These are phyloP conservation scores for Thera obeliscata DNA, from an alignment of 2,888 invertebrate genomes.

Conservation along the genomic window DNA sequence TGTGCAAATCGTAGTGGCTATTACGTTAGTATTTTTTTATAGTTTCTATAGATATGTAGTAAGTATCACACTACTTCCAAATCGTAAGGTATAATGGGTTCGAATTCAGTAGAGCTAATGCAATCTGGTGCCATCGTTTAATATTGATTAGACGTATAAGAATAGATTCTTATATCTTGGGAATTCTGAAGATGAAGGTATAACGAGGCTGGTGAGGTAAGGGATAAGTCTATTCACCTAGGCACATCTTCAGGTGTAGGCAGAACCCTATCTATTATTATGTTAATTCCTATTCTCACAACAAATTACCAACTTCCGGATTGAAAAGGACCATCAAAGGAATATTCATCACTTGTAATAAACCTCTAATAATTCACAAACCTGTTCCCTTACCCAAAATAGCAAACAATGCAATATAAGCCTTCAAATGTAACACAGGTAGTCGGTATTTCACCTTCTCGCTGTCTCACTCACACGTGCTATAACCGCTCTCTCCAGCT, in stretches of 20 bases:
- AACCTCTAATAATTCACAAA: conserved; percentile 23
- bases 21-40: neutral
- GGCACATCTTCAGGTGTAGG: no score
- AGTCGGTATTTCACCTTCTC: conserved; percentile 28
- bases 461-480: conserved; percentile 17
- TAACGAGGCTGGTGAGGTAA: no score
- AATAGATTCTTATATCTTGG: no score
- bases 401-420: conserved; percentile 20
- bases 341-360: conserved; percentile 8
- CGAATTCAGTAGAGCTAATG: no score
- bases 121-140: no score
- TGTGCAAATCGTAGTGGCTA: neutral
- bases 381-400: conserved; percentile 22
- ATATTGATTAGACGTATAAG: no score
- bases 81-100: no score
- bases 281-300: neutral
- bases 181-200: no score
- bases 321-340: conserved; percentile 8
- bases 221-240: no score
- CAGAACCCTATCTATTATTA: no score
- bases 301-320: conserved; percentile 20
- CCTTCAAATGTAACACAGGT: conserved; percentile 21
- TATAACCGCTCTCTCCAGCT: neutral
- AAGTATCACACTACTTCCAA: neutral
- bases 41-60: neutral